Evolutionary conservation across 2,888 invertebrate genomes (phyloP), one percentile per base, ranked within the genome.

Genomic region (Rhingia rostrata): DNA sequence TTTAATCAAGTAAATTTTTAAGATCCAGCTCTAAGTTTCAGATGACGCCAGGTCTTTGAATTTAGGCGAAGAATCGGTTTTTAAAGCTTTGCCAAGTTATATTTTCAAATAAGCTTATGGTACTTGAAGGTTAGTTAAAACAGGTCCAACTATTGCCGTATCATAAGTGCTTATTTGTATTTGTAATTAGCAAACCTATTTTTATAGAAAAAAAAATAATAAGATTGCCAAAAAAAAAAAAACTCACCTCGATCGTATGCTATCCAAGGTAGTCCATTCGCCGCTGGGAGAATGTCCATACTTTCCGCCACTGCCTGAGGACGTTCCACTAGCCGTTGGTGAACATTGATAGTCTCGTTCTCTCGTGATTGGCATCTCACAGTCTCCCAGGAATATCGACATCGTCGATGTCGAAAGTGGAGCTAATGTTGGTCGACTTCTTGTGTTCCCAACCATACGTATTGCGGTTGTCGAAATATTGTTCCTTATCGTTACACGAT

Each of bases 351-450:
- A 85, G 69, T 56, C 86, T 12, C 83, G 47, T 70, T 88, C 86
- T 10, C 87, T 86, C 10, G 89, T 88, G 47, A 89, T 88, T 22
- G 90, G 89, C 89, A 89, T 88, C 86, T 91, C 90, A 74, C 88
- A 88, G 73, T 90, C 88, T 7, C 90, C 90, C 10, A 91, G 85
- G 80, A 90, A 88, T 41, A 87, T 72, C 37, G 82, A 86, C 39
- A 89, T 87, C 30, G 88, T 79, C 37, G 90, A 90, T n/a, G 88
- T 89, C 33, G 87, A 53, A 9, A 73, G 30, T 14, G 75, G 80
- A 10, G 45, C 37, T 6, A 60, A 35, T 10, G 49, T 63, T 7
- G 75, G 47, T 32, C 49, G 49, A 12, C 6, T 66, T 7, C 30
- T 39, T 7, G 54, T 0, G 37, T 39, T 60, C 37, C 81, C 74